Evolutionary conservation across 2,888 invertebrate species (phyloP), one percentile per base, ranked within the genome.

Genomic region (Drosophila algonquin): DNA sequence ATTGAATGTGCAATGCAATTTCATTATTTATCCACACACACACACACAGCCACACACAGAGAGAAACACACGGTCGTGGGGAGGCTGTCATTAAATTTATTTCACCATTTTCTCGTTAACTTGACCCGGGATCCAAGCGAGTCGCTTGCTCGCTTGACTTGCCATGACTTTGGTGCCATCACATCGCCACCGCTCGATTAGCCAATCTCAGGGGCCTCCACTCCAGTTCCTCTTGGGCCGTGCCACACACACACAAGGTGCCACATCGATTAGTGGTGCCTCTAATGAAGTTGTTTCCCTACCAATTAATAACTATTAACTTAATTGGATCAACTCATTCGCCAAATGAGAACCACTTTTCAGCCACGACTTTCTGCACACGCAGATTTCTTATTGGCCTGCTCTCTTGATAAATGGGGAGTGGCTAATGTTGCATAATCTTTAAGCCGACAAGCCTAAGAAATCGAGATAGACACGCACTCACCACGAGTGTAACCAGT

Each of bases 1-100:
- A 82, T 79, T 65, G 69, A 83, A 75, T 80, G 76, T 70, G 78
- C 67, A 76, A 77, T 67, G 57, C 68, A 68, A 61, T 79, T 84
- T 73, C 62, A 75, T 70, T 80, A 71, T 63, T 69, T 59, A 72
- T 75, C 44, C 63, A 68, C 53, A 18, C 44, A 57, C 54, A 45
- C 53, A 55, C 24, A 18, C 50, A 18, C 10, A 24, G n/a, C n/a
- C 52, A 16, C 24, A 24, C 24, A 24, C 24, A 24, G 24, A 24
- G 10, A 60, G 45, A 65, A 48, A 51, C 60, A 60, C 50, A 50
- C 58, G 47, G 4, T 35, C 58, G 65, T 73, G 47, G 55, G 57
- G 60, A 64, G 18, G 47, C 58, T 61, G 59, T 63, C 57, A 57
- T 64, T 61, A 62, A 21, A 45, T 27, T 46, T 72, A 63, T 81